Evolutionary conservation across 1,140 invertebrate genomes (phyloP), one percentile per base, ranked within the genome.

Genomic region (Ceratitis capitata): DNA sequence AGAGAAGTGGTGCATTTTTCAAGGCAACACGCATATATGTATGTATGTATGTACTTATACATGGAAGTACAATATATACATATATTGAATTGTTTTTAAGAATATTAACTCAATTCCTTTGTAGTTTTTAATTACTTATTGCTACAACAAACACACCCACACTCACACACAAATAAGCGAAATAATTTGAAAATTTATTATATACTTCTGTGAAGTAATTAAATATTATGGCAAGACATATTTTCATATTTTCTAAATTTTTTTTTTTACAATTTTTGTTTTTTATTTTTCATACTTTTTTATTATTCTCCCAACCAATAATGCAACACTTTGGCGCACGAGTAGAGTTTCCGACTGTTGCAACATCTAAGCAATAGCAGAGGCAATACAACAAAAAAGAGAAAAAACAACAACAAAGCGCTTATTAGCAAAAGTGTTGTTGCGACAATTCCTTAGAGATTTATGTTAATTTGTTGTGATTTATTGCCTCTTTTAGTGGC

Each of bases 391-490:
- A 53, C n/a, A 12, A 16, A 19, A 23, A 3, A 14, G 10, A n/a
- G 51, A 5, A 47, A 78, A 5, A 78, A 45, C 39, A 78, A 78
- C 69, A 78, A 78, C 69, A 42, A 45, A 56, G 45, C 39, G 39
- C 51, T 56, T 56, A 23, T 4, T n/a, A 56, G 51, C 5, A 19
- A 56, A 9, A 56, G 19, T 56, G 19, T 56, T 56, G 51, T 78
- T 78, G 69, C 69, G 69, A 78, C 69, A 78, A 78, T 78, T 78
- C 69, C 32, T 78, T 78, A 78, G 69, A 45, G 69, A 78, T 78
- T 78, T 78, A 78, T 78, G 69, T 78, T 78, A 78, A 78, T 78
- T 78, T 78, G 69, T 78, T 78, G 69, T 78, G 69, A 78, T 78
- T 78, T 78, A 78, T 78, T 78, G 69, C 69, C 69, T 45, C 69